A percentile compares a stretch with the other conserved stretches of the same genome.
These are phyloP conservation scores for Sarcophilus harrisii DNA, from an alignment of 2,797 vertebrate genomes.

Conservation along the genomic window DNA sequence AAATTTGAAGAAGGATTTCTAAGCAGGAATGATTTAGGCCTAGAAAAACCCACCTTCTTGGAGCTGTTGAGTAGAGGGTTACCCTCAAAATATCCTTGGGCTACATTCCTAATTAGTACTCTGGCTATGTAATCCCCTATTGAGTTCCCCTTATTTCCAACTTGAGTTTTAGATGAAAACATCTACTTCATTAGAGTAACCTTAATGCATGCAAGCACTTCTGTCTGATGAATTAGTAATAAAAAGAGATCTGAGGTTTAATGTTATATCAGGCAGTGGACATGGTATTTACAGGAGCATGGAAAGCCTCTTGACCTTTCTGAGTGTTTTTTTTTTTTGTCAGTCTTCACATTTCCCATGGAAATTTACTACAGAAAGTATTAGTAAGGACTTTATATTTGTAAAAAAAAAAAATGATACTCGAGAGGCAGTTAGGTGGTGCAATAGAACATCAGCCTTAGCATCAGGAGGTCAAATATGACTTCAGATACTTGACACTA, in stretches of 20 bases:
- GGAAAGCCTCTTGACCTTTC: not conserved
- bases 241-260: not conserved
- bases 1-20: conserved; percentile 27
- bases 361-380: not conserved
- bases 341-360: conserved; percentile 22
- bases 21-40: conserved; percentile 19
- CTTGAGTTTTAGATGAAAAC: conserved; percentile 49
- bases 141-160: conserved; percentile 33
- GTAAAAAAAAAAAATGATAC: conserved; percentile 40
- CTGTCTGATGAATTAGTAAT: conserved; percentile 1
- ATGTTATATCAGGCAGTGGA: not conserved
- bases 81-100: not conserved
- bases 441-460: too few relatives aligned
- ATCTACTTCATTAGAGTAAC: conserved; percentile 28
- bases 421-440: not conserved
- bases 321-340: not conserved
- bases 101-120: conserved; percentile 6
- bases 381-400: conserved; percentile 46
- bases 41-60: not conserved
- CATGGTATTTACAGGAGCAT: not conserved
- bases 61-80: conserved; percentile 31
- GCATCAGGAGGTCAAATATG: too few relatives aligned
- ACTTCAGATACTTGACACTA: too few relatives aligned
- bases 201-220: not conserved
- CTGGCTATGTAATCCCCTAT: not conserved